Evolutionary conservation across 1,140 invertebrate species (phyloP).

Genomic region (Zaprionus ornatus): DNA sequence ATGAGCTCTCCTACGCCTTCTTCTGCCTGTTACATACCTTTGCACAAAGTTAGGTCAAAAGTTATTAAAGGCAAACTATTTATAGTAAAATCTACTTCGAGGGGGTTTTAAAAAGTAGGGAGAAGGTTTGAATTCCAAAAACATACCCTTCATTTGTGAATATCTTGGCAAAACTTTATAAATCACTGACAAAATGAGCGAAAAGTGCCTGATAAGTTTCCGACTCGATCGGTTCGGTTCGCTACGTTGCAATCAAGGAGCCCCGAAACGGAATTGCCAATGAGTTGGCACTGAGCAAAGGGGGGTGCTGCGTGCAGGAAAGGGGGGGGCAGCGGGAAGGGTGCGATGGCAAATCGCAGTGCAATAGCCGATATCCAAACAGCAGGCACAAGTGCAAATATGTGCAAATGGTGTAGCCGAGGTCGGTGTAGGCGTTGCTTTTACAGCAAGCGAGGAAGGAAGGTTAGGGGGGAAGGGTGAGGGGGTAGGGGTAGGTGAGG

Average conservation of each 20-base stretch:
- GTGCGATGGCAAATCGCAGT: slow-evolving; percentile 11
- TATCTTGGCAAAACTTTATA: slow-evolving; percentile 3
- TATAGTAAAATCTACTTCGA: not conserved
- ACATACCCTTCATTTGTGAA: not conserved
- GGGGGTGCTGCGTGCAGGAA: not conserved
- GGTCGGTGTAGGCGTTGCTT: slow-evolving; percentile 20
- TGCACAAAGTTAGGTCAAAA: no score
- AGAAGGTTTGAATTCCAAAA: not conserved
- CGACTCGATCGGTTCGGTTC: slow-evolving; percentile 21
- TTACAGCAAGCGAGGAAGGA: not conserved
- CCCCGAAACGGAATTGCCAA: slow-evolving; percentile 40
- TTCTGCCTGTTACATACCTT: no score
- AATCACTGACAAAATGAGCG: slow-evolving; percentile 32
- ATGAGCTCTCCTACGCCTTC: no score
- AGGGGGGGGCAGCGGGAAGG: not conserved
- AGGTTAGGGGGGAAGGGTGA: not conserved
- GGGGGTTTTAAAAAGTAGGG: not conserved
- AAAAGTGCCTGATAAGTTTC: slow-evolving; percentile 24
- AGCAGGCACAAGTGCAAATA: slow-evolving; percentile 57
- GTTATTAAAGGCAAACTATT: no score
- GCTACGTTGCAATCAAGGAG: slow-evolving; percentile 29
- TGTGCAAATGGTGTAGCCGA: slow-evolving; percentile 49
- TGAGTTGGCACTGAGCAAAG: slow-evolving; percentile 3
- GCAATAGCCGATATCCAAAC: slow-evolving; percentile 37
- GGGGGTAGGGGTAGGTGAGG: not conserved